Percentiles rank a stretch among this genome's conserved stretches.
These are phyloP conservation scores for Drosophila fungiperda DNA, from an alignment of 2,888 invertebrate genomes.

Conservation along the genomic window DNA sequence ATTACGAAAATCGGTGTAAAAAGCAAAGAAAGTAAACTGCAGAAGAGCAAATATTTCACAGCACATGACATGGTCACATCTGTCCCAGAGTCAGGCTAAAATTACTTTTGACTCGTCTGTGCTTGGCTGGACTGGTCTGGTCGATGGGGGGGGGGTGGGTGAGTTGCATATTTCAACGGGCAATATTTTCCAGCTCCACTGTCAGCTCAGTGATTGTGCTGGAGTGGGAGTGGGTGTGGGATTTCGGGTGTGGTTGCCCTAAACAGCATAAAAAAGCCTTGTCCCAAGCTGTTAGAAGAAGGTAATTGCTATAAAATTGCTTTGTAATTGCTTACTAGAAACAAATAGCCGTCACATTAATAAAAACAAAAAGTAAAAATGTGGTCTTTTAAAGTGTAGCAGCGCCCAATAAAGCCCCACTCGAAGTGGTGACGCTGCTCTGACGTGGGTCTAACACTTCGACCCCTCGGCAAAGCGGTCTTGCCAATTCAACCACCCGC, in stretches of 20 bases:
- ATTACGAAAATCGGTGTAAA: conserved; percentile 22
- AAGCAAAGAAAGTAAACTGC: conserved; percentile 30
- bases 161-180: conserved; percentile 70
- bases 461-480: conserved; percentile 14
- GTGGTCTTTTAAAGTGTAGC: conserved; percentile 61
- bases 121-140: background rate
- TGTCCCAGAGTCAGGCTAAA: conserved; percentile 60
- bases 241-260: conserved; percentile 52
- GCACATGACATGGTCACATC: conserved; percentile 75
- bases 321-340: conserved; percentile 79
- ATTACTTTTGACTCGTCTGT: conserved; percentile 44
- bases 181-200: conserved; percentile 32
- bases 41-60: conserved; percentile 57
- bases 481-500: conserved; percentile 23
- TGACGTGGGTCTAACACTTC: conserved; percentile 59
- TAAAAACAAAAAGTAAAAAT: conserved; percentile 71
- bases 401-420: conserved; percentile 21
- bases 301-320: conserved; percentile 79
- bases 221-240: conserved; percentile 1
- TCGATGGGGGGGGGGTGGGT: conserved; percentile 28
- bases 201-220: conserved; percentile 16
- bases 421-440: conserved; percentile 45
- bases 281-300: conserved; percentile 75
- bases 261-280: conserved; percentile 64
- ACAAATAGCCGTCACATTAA: conserved; percentile 78